Base-by-base conservation (phyloP, 2,113 vertebrate genomes). In the Dipodomys spectabilis region DNA sequence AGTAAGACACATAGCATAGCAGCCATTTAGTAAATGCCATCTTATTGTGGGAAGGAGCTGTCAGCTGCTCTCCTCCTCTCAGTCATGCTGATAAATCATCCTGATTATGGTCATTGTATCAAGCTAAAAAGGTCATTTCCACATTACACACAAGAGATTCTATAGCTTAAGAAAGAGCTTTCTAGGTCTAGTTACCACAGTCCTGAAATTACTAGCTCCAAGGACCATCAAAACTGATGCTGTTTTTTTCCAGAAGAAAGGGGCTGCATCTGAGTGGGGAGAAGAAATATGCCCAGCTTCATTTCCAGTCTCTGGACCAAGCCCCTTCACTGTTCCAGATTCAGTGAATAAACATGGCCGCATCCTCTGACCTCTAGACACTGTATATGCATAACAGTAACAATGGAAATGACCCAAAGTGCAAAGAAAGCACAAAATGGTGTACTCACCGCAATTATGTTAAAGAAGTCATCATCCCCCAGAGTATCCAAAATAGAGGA, bases 391-490 rank as follows among this genome's bases (percentile, higher is more conserved):
- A 86, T 15, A 64, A 2, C 49, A 32, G 2, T 27, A 67, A 57
- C 16, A 90, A 83, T 65, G 67, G 3, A 82, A 84, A 78, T 9
- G 27, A 90, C 67, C 85, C 88, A 5, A 72, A 89, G 25, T 8
- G 12, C 91, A 39, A 39, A 94, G 25, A 2, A 32, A 93, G 65
- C 18, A 87, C 83, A 88, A 94, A 82, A n/a, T 32, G 75, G 88
- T 45, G 32, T 30, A 98, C 99, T 98, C 97, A 99, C 99, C 81
- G 99, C 99, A 80, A 99, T 99, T 91, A 99, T 99, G 97, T 99
- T 99, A 98, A 99, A 99, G 98, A 99, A 99, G 98, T 99, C 99
- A 64, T 99, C 99, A 22, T 99, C 99, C 94, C 99, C 99, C 65
- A 99, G 98, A 3, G 99, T 99, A 95, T 99, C 99, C 98, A 99